phyloP scores from a whole-genome alignment of 1,140 invertebrate species.

The Brachionus angularis region DNA sequence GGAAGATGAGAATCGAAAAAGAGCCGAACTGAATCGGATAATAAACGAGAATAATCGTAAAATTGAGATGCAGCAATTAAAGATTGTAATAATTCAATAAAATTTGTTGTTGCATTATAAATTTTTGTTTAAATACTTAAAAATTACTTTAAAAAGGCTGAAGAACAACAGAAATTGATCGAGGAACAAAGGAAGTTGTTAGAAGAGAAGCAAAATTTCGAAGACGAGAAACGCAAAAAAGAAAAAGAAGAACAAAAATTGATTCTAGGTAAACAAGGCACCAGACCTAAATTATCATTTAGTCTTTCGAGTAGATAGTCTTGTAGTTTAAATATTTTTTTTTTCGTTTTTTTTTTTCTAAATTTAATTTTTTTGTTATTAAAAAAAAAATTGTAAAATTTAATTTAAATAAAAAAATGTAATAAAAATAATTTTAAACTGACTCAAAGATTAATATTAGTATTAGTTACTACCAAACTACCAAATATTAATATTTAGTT shows the following conservation, averaged over 20 bases:
- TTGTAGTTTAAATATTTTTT: too few relatives aligned
- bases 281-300: slow-evolving; percentile 88
- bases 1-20: slow-evolving; percentile 17
- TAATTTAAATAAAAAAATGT: too few relatives aligned
- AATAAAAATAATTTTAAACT: too few relatives aligned
- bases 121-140: background rate
- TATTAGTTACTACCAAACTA: too few relatives aligned
- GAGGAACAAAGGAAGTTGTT: slow-evolving; percentile 92
- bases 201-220: slow-evolving; percentile 83
- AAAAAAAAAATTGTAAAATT: too few relatives aligned
- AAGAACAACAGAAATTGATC: slow-evolving; percentile 89
- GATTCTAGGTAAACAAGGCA: slow-evolving; percentile 93
- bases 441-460: too few relatives aligned
- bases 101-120: background rate
- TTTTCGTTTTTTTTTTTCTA: too few relatives aligned
- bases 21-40: slow-evolving; percentile 22
- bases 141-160: slow-evolving; percentile 66
- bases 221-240: slow-evolving; percentile 83
- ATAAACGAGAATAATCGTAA: slow-evolving; percentile 28
- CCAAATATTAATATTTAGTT: too few relatives aligned
- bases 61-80: slow-evolving; percentile 38
- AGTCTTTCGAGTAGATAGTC: slow-evolving; percentile 21
- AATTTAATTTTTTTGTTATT: too few relatives aligned
- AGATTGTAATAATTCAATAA: slow-evolving; percentile 40
- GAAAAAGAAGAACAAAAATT: slow-evolving; percentile 91